Conservation (phyloP, 2,797 vertebrate genomes). For the Ambastaia sidthimunki region DNA sequence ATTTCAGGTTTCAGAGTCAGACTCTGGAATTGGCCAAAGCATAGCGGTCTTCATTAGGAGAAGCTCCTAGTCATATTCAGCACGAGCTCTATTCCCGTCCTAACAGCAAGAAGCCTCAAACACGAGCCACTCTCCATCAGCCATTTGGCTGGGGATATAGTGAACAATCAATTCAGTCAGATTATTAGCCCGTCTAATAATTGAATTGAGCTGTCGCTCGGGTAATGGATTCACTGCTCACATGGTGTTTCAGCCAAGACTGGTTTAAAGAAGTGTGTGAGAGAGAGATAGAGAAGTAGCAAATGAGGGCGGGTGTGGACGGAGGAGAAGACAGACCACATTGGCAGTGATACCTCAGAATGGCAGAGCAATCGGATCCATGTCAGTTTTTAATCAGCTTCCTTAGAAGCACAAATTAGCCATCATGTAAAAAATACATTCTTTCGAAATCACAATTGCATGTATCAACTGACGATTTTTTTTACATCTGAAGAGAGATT, state of each 20-base stretch:
- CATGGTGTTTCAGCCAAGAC: constrained; percentile 44
- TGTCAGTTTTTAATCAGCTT: constrained; percentile 56
- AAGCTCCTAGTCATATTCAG: constrained; percentile 25
- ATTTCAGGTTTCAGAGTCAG: background rate
- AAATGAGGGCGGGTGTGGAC: constrained; percentile 13
- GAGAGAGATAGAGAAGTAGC: constrained; percentile 24
- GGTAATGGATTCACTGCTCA: constrained; percentile 66
- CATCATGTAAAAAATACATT: constrained; percentile 40
- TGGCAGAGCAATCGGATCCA: constrained; percentile 54
- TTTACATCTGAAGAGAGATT: constrained; percentile 17
- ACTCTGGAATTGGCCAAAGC: background rate
- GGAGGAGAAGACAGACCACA: constrained; percentile 11
- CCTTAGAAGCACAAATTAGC: constrained; percentile 54
- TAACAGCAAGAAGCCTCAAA: constrained; percentile 34
- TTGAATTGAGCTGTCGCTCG: constrained; percentile 61
- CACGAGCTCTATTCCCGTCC: constrained; percentile 25
- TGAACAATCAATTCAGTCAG: constrained; percentile 64
- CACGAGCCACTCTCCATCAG: constrained; percentile 39
- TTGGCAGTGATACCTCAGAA: constrained; percentile 49
- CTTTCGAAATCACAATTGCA: constrained; percentile 17
- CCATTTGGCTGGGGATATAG: constrained; percentile 56
- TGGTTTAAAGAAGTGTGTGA: constrained; percentile 38
- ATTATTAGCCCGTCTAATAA: constrained; percentile 66
- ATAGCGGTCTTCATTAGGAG: constrained; percentile 8
- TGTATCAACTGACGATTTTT: constrained; percentile 26